Conservation (phyloP, 2,113 vertebrate species). For the Oenanthe melanoleuca region DNA sequence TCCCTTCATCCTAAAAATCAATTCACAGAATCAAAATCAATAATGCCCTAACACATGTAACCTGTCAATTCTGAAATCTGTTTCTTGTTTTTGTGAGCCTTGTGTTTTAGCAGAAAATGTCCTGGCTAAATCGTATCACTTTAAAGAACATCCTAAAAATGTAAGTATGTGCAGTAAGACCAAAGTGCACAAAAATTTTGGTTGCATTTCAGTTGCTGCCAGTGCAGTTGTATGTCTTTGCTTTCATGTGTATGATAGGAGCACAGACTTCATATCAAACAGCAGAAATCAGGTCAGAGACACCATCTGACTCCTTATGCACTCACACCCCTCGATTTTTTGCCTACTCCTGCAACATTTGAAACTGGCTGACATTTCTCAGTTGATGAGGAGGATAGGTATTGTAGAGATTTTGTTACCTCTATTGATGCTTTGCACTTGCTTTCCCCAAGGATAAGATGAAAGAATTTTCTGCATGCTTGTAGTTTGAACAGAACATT, state of each 20-base stretch:
- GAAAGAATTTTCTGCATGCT: slow-evolving; percentile 40
- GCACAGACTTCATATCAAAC: not conserved
- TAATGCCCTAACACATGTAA: not conserved
- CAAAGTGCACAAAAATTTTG: not conserved
- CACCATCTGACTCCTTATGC: not conserved
- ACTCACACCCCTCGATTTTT: not conserved
- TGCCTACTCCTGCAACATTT: not conserved
- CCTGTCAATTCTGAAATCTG: not conserved
- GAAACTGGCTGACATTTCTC: not conserved
- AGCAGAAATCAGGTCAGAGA: not conserved
- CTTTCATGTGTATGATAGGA: not conserved
- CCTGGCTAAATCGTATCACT: not conserved
- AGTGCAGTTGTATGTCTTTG: not conserved
- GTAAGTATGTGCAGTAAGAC: not conserved
- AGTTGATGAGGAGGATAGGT: not conserved
- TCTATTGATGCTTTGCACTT: not conserved
- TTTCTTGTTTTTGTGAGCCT: not conserved
- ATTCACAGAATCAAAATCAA: not conserved
- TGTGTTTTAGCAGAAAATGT: not conserved
- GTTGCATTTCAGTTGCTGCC: not conserved
- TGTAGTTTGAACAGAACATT: slow-evolving; percentile 31
- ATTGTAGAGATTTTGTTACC: not conserved
- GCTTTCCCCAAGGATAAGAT: slow-evolving; percentile 27
- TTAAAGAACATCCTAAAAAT: not conserved
- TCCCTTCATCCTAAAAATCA: slow-evolving; percentile 21